These are phyloP conservation scores for Panthera leo DNA, from an alignment of 2,113 vertebrate species.

Conservation along the genomic window DNA sequence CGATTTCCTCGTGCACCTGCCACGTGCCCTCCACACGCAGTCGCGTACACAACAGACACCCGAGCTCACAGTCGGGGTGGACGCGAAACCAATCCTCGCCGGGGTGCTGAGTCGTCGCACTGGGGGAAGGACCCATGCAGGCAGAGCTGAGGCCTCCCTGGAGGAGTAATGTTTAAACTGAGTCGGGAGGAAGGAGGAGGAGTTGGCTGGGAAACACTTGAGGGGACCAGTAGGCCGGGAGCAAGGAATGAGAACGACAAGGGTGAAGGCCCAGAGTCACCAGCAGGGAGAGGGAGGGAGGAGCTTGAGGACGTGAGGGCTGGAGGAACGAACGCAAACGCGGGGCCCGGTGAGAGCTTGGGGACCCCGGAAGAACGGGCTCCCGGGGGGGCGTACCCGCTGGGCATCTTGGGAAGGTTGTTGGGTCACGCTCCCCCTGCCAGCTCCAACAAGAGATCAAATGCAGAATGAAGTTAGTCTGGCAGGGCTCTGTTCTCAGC, in stretches of 20 bases:
- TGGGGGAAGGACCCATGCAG: rapidly evolving
- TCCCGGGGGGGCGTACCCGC: rapidly evolving
- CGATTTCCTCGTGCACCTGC: rapidly evolving
- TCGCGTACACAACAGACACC: rapidly evolving
- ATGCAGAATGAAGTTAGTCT: background rate
- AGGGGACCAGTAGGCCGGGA: background rate
- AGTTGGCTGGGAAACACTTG: rapidly evolving
- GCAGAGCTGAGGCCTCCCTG: background rate
- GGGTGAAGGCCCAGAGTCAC: background rate
- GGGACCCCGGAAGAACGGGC: too few relatives aligned
- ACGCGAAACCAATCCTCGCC: rapidly evolving
- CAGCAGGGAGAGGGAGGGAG: background rate
- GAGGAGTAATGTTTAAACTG: background rate
- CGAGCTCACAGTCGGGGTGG: rapidly evolving
- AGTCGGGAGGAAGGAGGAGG: background rate
- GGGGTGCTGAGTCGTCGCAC: too few relatives aligned
- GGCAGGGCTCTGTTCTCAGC: background rate
- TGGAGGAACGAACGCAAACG: background rate
- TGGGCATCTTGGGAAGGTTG: rapidly evolving
- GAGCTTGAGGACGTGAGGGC: background rate
- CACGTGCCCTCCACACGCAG: too few relatives aligned
- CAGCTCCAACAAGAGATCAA: background rate
- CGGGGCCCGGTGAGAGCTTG: rapidly evolving
- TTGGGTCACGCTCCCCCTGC: rapidly evolving
- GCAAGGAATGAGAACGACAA: too few relatives aligned